Percentiles rank a stretch among this genome's conserved stretches.
Evolutionary conservation across 2,888 invertebrate species (phyloP).

Genomic region (Cynaeus angustus): DNA sequence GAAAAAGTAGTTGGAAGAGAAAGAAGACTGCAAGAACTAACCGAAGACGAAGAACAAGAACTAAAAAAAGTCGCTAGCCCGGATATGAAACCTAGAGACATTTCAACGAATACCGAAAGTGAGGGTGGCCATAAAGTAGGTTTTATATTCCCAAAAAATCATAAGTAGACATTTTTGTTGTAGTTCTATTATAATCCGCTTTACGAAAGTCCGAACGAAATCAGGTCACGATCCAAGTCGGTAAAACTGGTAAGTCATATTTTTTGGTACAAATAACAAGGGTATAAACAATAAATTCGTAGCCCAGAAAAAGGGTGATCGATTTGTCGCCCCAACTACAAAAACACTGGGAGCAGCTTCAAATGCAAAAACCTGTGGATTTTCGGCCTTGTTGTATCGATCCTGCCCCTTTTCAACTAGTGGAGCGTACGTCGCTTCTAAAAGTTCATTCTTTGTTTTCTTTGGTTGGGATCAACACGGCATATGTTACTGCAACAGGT

Average conservation of each 20-base stretch:
- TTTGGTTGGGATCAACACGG: conserved; percentile 95
- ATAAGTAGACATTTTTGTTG: conserved; percentile 1
- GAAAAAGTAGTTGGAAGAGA: conserved; percentile 89
- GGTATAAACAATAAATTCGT: conserved; percentile 37
- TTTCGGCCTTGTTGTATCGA: conserved; percentile 88
- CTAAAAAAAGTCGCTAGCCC: conserved; percentile 3
- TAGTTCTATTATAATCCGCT: conserved; percentile 36
- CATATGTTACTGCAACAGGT: conserved; percentile 97
- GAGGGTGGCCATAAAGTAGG: conserved; percentile 16
- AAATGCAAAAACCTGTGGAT: conserved; percentile 86
- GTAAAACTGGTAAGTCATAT: conserved; percentile 22
- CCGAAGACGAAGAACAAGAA: conserved; percentile 25
- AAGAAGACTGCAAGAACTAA: conserved; percentile 71
- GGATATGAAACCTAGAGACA: background rate
- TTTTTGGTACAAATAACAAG: background rate
- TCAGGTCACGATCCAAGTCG: conserved; percentile 9
- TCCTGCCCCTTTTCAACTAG: conserved; percentile 96
- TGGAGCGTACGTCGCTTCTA: conserved; percentile 91
- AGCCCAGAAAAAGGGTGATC: conserved; percentile 89
- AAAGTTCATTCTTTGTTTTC: conserved; percentile 84
- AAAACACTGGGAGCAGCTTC: conserved; percentile 91
- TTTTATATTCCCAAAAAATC: background rate
- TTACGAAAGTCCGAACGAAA: conserved; percentile 19
- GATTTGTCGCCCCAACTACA: conserved; percentile 94
- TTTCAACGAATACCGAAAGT: background rate